phyloP scores from a whole-genome alignment of 1,140 invertebrate genomes.

The Brachionus asplanchnoidis region DNA sequence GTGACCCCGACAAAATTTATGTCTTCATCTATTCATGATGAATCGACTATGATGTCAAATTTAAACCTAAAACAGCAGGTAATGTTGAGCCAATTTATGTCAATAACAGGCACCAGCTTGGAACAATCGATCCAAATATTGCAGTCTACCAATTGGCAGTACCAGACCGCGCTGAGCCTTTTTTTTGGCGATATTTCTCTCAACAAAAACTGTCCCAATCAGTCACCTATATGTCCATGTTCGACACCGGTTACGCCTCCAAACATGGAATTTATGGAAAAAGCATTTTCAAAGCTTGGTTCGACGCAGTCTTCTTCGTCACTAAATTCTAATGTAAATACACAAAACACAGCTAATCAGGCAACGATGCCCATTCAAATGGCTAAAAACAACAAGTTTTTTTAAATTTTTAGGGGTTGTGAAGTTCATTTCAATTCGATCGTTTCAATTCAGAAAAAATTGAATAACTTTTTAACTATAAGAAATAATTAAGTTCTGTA shows the following conservation, averaged over 20 bases:
- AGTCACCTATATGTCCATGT: neutral
- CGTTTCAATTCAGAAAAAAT: no score
- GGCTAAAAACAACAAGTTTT: neutral
- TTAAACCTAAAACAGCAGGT: constrained; percentile 21
- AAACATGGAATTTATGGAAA: constrained; percentile 22
- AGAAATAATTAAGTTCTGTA: no score
- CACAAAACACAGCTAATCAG: neutral
- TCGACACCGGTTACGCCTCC: constrained; percentile 18
- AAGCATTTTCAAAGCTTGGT: neutral
- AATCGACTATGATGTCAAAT: neutral
- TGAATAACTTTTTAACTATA: no score
- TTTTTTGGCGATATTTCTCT: constrained; percentile 10
- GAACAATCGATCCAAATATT: constrained; percentile 32
- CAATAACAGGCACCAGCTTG: constrained; percentile 3
- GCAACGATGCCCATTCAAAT: neutral
- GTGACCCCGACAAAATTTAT: neutral
- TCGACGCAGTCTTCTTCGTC: neutral
- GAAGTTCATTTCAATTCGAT: no score
- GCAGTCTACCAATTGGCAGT: neutral
- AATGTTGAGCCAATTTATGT: constrained; percentile 15
- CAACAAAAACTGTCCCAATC: neutral
- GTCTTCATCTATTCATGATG: neutral
- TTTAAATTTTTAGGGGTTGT: constrained; percentile 3
- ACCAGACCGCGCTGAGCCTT: neutral
- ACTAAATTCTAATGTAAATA: constrained; percentile 9